Evolutionary conservation across 2,797 vertebrate genomes (phyloP).

Genomic region (Manis pentadactyla): DNA sequence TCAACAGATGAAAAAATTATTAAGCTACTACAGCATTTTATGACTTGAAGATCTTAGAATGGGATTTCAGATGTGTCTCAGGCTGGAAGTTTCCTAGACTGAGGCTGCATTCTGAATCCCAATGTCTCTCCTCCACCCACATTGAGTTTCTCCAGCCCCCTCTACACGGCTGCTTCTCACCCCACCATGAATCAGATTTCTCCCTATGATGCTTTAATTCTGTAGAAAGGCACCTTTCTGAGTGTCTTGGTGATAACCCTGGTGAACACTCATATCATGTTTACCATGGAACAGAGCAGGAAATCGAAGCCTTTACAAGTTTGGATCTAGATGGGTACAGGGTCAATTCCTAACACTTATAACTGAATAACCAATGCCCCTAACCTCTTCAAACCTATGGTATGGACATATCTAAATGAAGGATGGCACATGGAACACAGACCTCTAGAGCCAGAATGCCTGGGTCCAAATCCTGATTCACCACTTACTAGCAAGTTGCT

Average conservation of each 20-base stretch:
- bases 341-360: background rate
- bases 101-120: background rate
- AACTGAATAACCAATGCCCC: background rate
- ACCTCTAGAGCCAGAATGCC: background rate
- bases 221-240: background rate
- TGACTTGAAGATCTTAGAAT: background rate
- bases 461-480: background rate
- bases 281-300: background rate
- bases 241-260: background rate
- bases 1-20: background rate
- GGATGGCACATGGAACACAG: background rate
- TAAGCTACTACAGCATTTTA: background rate
- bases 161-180: background rate
- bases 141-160: background rate
- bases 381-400: background rate
- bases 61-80: background rate
- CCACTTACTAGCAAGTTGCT: background rate
- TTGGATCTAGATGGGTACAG: background rate
- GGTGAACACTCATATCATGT: background rate
- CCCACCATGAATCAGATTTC: background rate
- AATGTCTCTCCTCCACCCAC: background rate
- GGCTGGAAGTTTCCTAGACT: background rate
- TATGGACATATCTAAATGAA: background rate
- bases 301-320: background rate
- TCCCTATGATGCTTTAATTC: background rate